These are phyloP conservation scores for Tetragonisca angustula DNA, from an alignment of 2,888 invertebrate species.

Conservation along the genomic window DNA sequence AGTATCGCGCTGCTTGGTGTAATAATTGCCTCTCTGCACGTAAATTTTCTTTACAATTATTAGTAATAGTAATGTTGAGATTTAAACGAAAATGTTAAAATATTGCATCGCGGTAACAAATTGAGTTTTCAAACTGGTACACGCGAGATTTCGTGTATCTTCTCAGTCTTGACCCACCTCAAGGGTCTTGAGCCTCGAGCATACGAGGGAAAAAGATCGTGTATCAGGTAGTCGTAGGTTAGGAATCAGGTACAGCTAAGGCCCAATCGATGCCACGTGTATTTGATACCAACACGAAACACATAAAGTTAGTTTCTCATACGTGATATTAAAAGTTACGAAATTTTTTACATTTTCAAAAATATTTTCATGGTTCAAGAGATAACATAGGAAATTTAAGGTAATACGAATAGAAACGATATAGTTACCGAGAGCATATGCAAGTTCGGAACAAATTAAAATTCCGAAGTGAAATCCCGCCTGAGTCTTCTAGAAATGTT, in stretches of 20 bases:
- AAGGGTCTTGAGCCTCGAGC: slow-evolving; percentile 29
- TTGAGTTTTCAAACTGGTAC: background rate
- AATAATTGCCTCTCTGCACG: no score
- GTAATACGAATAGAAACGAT: no score
- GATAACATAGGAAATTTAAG: no score
- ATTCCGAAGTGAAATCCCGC: background rate
- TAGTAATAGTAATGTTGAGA: background rate
- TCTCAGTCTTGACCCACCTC: slow-evolving; percentile 17
- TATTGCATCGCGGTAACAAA: background rate
- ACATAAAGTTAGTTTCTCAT: background rate
- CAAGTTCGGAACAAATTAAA: background rate
- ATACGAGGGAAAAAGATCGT: slow-evolving; percentile 39
- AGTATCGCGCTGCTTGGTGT: no score
- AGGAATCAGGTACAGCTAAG: slow-evolving; percentile 30
- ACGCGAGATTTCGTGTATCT: slow-evolving; percentile 6
- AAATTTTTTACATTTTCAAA: background rate
- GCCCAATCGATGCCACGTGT: slow-evolving; percentile 2
- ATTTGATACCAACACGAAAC: background rate
- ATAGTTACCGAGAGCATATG: no score
- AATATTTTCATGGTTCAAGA: background rate
- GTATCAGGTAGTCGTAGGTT: slow-evolving; percentile 42
- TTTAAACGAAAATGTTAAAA: background rate
- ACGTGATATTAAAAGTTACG: background rate
- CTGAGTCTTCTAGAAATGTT: background rate
- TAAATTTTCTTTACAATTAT: background rate